phyloP scores from a whole-genome alignment of 2,113 vertebrate genomes.

The Microcebus tavaratra region DNA sequence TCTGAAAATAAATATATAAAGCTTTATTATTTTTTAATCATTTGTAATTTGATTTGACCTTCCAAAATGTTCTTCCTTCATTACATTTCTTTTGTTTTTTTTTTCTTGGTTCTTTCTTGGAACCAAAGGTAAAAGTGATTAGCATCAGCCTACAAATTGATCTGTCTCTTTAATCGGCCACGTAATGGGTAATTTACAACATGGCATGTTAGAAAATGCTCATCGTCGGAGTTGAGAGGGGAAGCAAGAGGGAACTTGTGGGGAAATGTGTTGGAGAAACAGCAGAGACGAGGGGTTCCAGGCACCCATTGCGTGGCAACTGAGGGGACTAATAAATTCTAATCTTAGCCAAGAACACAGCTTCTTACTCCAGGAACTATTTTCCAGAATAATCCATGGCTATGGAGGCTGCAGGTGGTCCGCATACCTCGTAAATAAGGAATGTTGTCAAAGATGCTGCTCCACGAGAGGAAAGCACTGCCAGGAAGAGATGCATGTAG shows the following conservation, averaged over 20 bases:
- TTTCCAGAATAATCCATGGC: not conserved
- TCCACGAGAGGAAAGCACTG: not conserved
- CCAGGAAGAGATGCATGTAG: not conserved
- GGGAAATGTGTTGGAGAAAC: not conserved
- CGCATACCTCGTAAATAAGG: not conserved
- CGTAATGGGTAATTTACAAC: not conserved
- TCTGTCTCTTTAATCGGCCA: conserved; percentile 12
- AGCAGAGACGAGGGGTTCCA: not conserved
- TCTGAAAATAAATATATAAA: conserved; percentile 41
- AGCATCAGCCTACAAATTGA: not conserved
- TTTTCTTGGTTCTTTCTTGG: not conserved
- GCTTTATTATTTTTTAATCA: conserved; percentile 55
- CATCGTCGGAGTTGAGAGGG: not conserved
- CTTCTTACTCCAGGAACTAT: not conserved
- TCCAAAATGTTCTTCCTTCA: not conserved
- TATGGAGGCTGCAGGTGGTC: not conserved
- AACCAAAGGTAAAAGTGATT: conserved; percentile 18
- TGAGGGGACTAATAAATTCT: not conserved
- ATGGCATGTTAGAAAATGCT: not conserved
- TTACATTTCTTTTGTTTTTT: not conserved
- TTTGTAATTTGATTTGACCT: conserved; percentile 55
- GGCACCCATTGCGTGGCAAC: not conserved
- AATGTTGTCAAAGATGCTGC: not conserved
- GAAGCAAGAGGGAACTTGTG: not conserved
- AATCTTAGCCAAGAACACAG: not conserved